Percentiles rank a stretch among this genome's conserved stretches.
Conservation (phyloP, 2,888 invertebrate genomes). For the Pammene fasciana region DNA sequence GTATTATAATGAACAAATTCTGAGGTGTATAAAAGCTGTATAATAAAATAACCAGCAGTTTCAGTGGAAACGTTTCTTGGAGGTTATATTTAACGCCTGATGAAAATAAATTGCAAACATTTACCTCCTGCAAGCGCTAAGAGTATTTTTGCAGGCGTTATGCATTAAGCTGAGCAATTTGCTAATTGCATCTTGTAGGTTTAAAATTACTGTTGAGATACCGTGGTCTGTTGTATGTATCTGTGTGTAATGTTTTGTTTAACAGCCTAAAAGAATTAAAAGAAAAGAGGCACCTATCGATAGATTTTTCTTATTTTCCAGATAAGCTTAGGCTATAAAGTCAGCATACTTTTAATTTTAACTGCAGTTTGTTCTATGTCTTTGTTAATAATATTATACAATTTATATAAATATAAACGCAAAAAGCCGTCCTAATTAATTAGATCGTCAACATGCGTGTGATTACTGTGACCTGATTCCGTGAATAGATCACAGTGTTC, state of each 20-base stretch:
- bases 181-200: conserved; percentile 5
- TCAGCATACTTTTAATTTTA: no score
- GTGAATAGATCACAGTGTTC: no score
- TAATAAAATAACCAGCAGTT: conserved; percentile 19
- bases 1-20: conserved; percentile 22
- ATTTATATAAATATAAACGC: no score
- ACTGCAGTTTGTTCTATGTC: no score
- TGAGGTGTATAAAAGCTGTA: conserved; percentile 12
- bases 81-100: conserved; percentile 26
- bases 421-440: no score
- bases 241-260: background rate
- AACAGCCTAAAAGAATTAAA: no score
- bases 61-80: conserved; percentile 7
- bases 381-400: no score
- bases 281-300: no score
- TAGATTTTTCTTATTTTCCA: no score
- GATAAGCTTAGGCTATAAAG: no score
- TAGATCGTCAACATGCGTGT: no score
- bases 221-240: background rate
- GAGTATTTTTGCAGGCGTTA: conserved; percentile 21
- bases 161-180: conserved; percentile 10
- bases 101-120: conserved; percentile 27
- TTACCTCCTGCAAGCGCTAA: background rate
- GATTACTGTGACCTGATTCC: no score
- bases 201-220: background rate